A percentile compares a stretch with the other conserved stretches of the same genome.
Evolutionary conservation across 2,888 invertebrate genomes (phyloP).

Genomic region (Torymus aiolomorphi): DNA sequence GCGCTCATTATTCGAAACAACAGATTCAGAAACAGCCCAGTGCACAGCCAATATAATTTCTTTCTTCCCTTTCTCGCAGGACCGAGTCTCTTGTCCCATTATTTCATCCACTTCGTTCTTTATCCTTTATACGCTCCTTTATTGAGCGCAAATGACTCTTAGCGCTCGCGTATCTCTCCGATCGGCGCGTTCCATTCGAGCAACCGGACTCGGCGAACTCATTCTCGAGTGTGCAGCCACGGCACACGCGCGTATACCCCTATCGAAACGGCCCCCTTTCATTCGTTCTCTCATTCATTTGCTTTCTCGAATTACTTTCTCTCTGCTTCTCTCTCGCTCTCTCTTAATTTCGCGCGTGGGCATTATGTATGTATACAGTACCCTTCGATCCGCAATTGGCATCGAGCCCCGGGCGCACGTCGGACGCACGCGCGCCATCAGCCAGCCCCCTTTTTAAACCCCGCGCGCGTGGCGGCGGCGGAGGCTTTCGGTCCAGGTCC

Average conservation of each 20-base stretch:
- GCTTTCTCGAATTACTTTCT: neutral
- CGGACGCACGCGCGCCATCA: neutral
- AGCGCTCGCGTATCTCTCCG: neutral
- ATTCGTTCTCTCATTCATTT: neutral
- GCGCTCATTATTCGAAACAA: too few relatives aligned
- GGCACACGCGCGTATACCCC: neutral
- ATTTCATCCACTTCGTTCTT: neutral
- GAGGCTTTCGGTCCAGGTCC: constrained; percentile 4
- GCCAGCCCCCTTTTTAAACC: constrained; percentile 41
- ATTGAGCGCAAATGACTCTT: neutral
- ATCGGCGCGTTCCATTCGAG: too few relatives aligned
- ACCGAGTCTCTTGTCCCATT: neutral
- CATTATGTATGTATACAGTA: neutral
- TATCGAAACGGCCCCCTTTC: neutral
- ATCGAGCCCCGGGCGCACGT: constrained; percentile 2
- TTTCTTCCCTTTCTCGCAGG: too few relatives aligned
- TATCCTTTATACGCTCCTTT: neutral
- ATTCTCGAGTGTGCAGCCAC: too few relatives aligned
- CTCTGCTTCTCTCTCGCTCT: neutral
- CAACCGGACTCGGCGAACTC: too few relatives aligned
- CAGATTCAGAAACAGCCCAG: too few relatives aligned
- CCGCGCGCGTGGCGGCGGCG: neutral
- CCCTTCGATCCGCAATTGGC: constrained; percentile 44
- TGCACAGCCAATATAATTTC: too few relatives aligned
- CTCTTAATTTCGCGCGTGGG: constrained; percentile 37